These are phyloP conservation scores for Enteromius trimaculatus DNA, from an alignment of 2,797 vertebrate species.

Conservation along the genomic window DNA sequence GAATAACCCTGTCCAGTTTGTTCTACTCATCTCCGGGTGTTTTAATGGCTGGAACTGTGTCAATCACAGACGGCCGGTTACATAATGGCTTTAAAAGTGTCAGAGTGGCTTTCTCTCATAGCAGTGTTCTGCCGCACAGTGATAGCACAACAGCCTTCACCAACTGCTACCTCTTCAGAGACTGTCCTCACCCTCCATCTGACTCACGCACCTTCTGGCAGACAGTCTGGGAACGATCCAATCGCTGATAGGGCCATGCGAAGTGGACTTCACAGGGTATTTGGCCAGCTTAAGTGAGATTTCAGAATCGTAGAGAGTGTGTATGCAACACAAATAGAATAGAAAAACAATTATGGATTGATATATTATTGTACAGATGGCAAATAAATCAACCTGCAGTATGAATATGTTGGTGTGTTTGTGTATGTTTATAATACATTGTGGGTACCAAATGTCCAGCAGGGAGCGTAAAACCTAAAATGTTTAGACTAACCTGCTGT, in stretches of 20 bases:
- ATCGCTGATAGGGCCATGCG: neutral
- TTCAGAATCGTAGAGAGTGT: neutral
- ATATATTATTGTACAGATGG: no score
- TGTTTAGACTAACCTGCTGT: no score
- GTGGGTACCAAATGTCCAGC: no score
- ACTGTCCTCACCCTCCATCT: constrained; percentile 30
- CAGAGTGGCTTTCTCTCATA: constrained; percentile 14
- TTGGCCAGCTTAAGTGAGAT: constrained; percentile 2
- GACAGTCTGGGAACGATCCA: constrained; percentile 12
- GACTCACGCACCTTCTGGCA: constrained; percentile 46
- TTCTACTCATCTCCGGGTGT: neutral
- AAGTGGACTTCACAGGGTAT: constrained; percentile 9
- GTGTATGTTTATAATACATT: no score
- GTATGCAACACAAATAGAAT: neutral
- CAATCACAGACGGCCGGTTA: constrained; percentile 41
- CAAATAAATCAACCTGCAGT: no score
- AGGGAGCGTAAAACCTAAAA: no score
- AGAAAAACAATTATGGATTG: neutral
- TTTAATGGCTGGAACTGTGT: constrained; percentile 26
- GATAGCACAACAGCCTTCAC: constrained; percentile 37
- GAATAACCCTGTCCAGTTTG: constrained; percentile 3
- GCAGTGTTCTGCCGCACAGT: constrained; percentile 8
- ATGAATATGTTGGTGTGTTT: no score
- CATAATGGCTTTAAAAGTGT: constrained; percentile 42
- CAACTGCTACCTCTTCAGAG: constrained; percentile 44